Conservation (phyloP, 2,113 vertebrate species). For the Glaucomys volans region DNA sequence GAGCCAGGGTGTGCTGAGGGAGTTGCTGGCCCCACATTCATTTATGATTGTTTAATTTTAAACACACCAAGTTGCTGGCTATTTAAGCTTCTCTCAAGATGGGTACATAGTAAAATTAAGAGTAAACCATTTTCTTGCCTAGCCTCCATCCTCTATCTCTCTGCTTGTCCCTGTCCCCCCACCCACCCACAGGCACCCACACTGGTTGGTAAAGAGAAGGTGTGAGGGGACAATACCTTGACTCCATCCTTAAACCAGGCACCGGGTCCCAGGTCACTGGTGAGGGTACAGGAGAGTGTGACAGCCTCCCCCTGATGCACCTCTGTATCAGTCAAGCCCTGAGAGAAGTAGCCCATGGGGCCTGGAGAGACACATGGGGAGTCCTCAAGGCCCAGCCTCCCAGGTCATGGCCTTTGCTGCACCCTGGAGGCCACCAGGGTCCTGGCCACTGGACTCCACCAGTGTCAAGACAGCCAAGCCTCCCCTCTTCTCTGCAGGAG, state of each 20-base stretch:
- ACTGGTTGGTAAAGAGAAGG: background rate
- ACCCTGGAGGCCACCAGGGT: background rate
- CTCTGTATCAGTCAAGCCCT: constrained; percentile 86
- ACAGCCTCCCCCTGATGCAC: constrained; percentile 87
- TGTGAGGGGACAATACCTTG: constrained; percentile 84
- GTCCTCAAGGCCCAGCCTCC: background rate
- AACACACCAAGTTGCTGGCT: background rate
- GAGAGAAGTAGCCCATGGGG: constrained; percentile 86
- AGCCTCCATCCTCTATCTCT: background rate
- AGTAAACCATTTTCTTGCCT: background rate
- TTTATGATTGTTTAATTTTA: background rate
- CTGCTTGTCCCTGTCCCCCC: fast-evolving
- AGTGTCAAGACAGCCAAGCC: background rate
- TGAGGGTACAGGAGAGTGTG: constrained; percentile 89
- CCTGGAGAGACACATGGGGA: constrained; percentile 80
- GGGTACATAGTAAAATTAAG: background rate
- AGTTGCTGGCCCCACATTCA: too few relatives aligned
- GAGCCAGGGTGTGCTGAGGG: background rate
- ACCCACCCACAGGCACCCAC: too few relatives aligned
- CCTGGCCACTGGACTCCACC: background rate
- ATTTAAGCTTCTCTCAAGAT: background rate
- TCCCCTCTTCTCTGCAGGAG: background rate
- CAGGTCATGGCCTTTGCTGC: background rate
- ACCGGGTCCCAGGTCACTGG: constrained; percentile 86
- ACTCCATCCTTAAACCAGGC: constrained; percentile 92